These are phyloP conservation scores for Scarus forsteni DNA, from an alignment of 2,797 vertebrate species.

Conservation along the genomic window DNA sequence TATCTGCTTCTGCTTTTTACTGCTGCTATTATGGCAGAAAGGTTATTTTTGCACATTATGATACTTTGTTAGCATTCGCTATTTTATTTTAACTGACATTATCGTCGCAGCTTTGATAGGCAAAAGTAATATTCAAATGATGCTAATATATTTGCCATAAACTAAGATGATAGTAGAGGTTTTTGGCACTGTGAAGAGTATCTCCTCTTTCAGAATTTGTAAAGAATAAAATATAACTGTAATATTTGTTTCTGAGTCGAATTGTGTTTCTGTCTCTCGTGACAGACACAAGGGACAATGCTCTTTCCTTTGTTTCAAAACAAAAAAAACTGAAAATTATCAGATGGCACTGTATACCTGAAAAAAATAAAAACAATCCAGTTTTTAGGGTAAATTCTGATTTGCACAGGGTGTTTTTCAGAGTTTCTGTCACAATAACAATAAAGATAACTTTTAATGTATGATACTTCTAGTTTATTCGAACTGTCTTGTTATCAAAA, in stretches of 20 bases:
- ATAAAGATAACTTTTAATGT: too few relatives aligned
- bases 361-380: neutral
- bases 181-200: constrained; percentile 6
- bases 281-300: neutral
- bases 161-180: neutral
- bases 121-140: neutral
- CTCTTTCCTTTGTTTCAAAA: neutral
- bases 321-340: neutral
- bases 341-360: neutral
- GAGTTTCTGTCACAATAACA: neutral
- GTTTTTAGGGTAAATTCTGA: neutral
- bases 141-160: neutral
- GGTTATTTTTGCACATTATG: too few relatives aligned
- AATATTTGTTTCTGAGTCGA: constrained; percentile 25
- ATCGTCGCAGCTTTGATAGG: neutral
- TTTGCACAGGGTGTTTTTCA: neutral
- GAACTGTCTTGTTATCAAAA: too few relatives aligned
- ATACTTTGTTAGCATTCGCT: too few relatives aligned
- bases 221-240: neutral
- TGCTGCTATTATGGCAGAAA: too few relatives aligned
- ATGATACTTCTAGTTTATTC: too few relatives aligned
- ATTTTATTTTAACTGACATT: neutral
- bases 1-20: too few relatives aligned
- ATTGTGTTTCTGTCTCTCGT: constrained; percentile 13
- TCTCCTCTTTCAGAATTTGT: constrained; percentile 19